Conservation (phyloP, 2,113 vertebrate species). For the Siphamia tubifer region DNA sequence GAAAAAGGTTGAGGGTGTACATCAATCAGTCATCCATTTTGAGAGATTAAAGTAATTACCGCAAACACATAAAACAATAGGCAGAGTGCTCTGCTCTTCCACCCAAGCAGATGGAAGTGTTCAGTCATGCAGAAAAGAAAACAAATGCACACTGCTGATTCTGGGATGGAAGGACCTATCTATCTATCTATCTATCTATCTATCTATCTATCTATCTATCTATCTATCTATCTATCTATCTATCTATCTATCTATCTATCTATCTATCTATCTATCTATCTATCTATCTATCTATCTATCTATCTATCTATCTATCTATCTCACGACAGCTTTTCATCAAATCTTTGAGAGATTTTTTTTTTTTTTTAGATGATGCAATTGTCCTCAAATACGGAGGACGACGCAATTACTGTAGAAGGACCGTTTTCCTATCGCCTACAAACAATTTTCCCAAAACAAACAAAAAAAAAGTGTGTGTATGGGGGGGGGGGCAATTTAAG, state of each 20-base stretch:
- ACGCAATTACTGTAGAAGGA: neutral
- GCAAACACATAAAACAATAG: constrained; percentile 5
- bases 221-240: neutral
- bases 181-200: too few species aligned
- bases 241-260: neutral
- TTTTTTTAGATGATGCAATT: neutral
- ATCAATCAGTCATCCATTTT: constrained; percentile 5
- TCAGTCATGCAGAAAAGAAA: constrained; percentile 11
- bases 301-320: too few species aligned
- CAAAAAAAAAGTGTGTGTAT: neutral
- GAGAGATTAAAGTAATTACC: constrained; percentile 4
- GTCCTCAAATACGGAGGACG: neutral
- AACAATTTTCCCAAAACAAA: neutral
- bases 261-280: neutral
- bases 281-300: too few species aligned
- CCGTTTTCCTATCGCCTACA: neutral
- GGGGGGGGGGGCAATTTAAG: too few species aligned
- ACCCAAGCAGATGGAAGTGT: constrained; percentile 11
- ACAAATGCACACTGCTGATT: neutral
- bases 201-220: neutral
- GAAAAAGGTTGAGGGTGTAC: neutral
- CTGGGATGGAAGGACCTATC: neutral
- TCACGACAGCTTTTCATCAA: constrained; percentile 9
- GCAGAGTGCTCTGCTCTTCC: neutral
- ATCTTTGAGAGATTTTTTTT: neutral